phyloP scores from a whole-genome alignment of 2,888 invertebrate genomes.

The Trachelus tabidus region DNA sequence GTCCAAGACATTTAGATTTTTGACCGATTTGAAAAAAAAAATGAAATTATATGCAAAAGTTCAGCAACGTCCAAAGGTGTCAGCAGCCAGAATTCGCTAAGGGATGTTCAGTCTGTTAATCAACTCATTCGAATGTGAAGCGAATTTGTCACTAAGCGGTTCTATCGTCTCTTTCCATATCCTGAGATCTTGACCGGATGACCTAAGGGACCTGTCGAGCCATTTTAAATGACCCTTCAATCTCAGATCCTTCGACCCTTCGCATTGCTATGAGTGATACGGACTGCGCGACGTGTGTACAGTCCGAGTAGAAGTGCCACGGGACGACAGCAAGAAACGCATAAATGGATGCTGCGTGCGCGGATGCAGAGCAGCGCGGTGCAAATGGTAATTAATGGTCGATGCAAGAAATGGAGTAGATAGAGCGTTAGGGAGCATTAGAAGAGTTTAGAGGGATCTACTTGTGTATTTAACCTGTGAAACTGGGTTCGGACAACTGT shows the following conservation, averaged over 20 bases:
- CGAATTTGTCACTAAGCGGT: not conserved
- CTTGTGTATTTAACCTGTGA: constrained; percentile 44
- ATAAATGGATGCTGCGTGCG: not conserved
- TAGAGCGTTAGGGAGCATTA: not conserved
- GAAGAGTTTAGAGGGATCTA: constrained; percentile 25
- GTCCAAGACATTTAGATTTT: not conserved
- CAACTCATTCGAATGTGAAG: constrained; percentile 49
- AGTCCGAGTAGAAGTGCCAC: not conserved
- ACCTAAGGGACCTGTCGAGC: not conserved
- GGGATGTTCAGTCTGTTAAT: constrained; percentile 38
- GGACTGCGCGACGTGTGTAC: not conserved
- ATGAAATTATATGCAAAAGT: not conserved
- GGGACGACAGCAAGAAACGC: not conserved
- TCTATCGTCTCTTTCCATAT: not conserved
- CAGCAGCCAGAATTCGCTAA: not conserved
- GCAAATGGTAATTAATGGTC: not conserved
- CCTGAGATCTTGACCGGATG: not conserved
- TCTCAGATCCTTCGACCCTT: not conserved
- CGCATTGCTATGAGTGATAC: not conserved
- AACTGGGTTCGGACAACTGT: constrained; percentile 55
- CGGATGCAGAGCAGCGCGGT: not conserved
- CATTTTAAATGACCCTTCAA: not conserved
- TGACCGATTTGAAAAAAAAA: not conserved
- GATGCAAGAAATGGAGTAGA: not conserved
- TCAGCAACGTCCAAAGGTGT: not conserved